Base-by-base conservation (phyloP, 37 sponge, comb jelly and placozoan species). In the Aphrocallistes beatrix region DNA sequence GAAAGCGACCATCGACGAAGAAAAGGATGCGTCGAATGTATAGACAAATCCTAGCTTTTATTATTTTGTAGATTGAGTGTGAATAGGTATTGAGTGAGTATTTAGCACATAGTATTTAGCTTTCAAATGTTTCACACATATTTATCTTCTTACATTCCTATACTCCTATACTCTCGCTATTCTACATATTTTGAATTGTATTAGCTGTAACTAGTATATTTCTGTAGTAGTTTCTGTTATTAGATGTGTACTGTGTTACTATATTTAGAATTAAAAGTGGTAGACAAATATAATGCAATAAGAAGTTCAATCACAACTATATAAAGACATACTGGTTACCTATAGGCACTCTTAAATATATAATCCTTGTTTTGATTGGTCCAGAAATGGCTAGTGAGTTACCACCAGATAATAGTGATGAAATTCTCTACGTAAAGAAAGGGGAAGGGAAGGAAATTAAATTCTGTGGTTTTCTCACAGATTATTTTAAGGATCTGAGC, bases 91-190 rank as follows among this genome's bases (percentile, higher is more conserved):
- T 60, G 75, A 19, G 75, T 60, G 75, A 60, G n/a, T 60, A 6
- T 1, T 25, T 13, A 28, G 10, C 75, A 30, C 75, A 60, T 60
- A 42, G n/a, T 60, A 60, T 60, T 60, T 60, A 60, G 75, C 75
- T 60, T 60, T 60, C 75, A 60, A 60, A 42, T 42, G 13, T 42
- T 42, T 42, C n/a, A n/a, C n/a, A 42, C 10, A 16, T 42, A 42
- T 42, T 42, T 42, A 13, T 42, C 13, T 42, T 6, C 13, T 42
- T 42, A 42, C 13, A 6, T 42, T 60, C 25, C 21, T 60, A 60
- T 60, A 60, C 75, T 13, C 75, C 75, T n/a, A 60, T 60, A 60
- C n/a, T 60, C n/a, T 25, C n/a, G 75, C 75, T 60, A 60, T 60
- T 60, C n/a, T n/a, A n/a, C n/a, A 19, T 60, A 60, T 60, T 60